These are phyloP conservation scores for Taphrorychus bicolor DNA, from an alignment of 2,888 invertebrate species.

Conservation along the genomic window DNA sequence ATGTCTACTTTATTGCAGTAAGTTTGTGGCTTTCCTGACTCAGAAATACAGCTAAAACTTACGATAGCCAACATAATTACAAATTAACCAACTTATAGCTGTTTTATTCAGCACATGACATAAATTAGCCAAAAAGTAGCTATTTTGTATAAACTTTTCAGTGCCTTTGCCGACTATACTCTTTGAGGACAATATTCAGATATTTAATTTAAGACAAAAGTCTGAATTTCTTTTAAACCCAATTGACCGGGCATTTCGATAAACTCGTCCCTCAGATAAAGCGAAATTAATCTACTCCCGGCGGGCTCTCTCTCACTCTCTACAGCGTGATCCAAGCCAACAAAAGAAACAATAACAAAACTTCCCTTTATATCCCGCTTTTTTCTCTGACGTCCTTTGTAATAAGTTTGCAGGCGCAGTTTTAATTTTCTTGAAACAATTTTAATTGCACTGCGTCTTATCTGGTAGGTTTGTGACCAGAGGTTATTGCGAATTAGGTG, in stretches of 20 bases:
- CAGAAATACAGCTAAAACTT: no score
- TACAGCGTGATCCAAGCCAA: background rate
- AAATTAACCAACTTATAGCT: no score
- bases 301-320: no score
- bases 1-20: no score
- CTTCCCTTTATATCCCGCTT: background rate
- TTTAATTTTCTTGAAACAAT: conserved; percentile 1
- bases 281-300: background rate
- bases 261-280: background rate
- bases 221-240: background rate
- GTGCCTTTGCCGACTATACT: no score
- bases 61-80: no score
- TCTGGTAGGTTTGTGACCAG: background rate
- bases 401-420: background rate
- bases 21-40: no score
- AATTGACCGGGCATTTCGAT: background rate
- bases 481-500: background rate
- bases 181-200: no score
- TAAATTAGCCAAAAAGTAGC: no score
- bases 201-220: no score
- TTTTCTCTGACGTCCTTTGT: background rate
- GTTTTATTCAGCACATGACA: no score
- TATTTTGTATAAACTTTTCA: no score
- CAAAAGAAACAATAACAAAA: conserved; percentile 2
- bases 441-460: background rate